Evolutionary conservation across 2,888 invertebrate genomes (phyloP).

Genomic region (Cistogaster globosa): DNA sequence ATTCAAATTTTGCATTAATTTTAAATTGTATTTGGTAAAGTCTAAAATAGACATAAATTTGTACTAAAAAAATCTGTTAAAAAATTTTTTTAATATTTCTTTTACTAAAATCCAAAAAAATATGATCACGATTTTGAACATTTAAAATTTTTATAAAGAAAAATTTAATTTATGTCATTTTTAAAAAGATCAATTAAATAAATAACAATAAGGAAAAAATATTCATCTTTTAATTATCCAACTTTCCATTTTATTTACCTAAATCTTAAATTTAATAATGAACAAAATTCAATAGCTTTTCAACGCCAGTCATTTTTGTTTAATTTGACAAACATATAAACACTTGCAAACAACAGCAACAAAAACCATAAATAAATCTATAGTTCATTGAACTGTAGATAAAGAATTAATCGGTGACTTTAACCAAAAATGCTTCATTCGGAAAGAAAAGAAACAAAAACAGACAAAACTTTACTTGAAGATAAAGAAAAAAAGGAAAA

Average conservation of each 20-base stretch:
- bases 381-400: conserved; percentile 57
- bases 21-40: too few species aligned
- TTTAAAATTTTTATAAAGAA: too few species aligned
- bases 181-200: too few species aligned
- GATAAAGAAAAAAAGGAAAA: conserved; percentile 25
- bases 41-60: too few species aligned
- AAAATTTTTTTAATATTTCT: too few species aligned
- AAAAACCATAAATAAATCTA: conserved; percentile 14
- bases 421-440: conserved; percentile 39
- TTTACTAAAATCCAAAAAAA: too few species aligned
- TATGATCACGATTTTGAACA: too few species aligned
- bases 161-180: too few species aligned
- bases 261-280: neutral
- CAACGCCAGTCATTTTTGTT: conserved; percentile 14
- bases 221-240: neutral
- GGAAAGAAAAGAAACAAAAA: neutral
- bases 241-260: neutral
- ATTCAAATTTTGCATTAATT: too few species aligned
- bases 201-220: too few species aligned
- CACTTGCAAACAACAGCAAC: conserved; percentile 12
- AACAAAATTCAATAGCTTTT: conserved; percentile 5
- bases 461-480: conserved; percentile 7
- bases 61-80: too few species aligned
- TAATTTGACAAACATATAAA: conserved; percentile 41
- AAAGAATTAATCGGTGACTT: conserved; percentile 59